Conservation (phyloP, 2,888 invertebrate species). For the Melanostoma scalare region DNA sequence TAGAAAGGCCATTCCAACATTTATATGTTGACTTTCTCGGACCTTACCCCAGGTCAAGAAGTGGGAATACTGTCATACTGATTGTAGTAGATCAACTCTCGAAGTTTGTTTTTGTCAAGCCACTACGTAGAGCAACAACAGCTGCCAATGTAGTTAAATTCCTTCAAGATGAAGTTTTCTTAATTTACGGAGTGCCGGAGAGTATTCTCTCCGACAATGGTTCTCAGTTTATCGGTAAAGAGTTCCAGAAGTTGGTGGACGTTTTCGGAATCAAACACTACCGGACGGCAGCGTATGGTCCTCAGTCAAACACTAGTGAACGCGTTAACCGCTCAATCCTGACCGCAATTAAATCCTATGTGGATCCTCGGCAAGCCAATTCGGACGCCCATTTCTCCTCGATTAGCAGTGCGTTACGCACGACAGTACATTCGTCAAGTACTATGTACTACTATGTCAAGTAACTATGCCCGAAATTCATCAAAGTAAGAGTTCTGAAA, state of each 20-base stretch:
- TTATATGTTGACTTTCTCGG: not conserved
- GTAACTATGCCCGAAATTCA: no score
- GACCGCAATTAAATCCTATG: not conserved
- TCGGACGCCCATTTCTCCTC: not conserved
- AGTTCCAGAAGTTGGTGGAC: not conserved
- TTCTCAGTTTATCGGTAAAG: not conserved
- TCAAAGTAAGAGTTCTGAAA: no score
- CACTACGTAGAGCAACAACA: not conserved
- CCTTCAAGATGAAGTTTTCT: not conserved
- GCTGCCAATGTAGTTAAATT: not conserved
- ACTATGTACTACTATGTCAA: no score
- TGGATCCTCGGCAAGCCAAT: not conserved
- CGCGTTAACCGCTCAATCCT: no score
- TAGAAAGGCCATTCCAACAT: conserved; percentile 40
- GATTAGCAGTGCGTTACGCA: no score
- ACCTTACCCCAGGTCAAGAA: no score
- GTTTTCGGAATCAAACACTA: conserved; percentile 7
- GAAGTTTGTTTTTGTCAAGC: not conserved
- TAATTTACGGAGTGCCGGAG: not conserved
- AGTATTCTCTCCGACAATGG: not conserved
- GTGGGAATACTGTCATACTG: not conserved
- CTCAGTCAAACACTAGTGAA: not conserved
- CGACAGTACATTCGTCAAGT: no score
- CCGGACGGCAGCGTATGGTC: conserved; percentile 1
- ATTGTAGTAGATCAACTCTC: not conserved